Percentiles rank a stretch among this genome's conserved stretches.
Evolutionary conservation across 1,140 invertebrate species (phyloP).

Genomic region (Brachionus sp.): DNA sequence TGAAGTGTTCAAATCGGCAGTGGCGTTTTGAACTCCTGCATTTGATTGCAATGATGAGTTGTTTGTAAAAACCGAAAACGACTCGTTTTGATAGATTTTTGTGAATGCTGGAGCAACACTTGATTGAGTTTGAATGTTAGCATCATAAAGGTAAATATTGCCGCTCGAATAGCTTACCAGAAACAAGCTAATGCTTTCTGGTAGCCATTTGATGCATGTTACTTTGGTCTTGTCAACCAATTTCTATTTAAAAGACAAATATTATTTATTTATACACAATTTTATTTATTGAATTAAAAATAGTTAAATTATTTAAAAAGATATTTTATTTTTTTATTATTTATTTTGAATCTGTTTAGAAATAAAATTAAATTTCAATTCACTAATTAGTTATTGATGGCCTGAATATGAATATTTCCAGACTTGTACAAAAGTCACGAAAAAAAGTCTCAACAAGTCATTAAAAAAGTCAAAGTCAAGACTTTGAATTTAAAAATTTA

Average conservation of each 20-base stretch:
- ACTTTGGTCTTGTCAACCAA: conserved; percentile 96
- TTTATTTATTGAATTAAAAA: too few relatives aligned
- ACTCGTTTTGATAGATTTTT: conserved; percentile 36
- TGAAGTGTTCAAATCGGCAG: neutral
- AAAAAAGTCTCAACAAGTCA: too few relatives aligned
- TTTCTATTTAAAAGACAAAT: conserved; percentile 70
- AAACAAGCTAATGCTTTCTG: conserved; percentile 85
- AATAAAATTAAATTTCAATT: too few relatives aligned
- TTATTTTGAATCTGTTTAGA: too few relatives aligned
- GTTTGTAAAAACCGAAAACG: conserved; percentile 31
- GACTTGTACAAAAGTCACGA: too few relatives aligned
- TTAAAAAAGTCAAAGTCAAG: too few relatives aligned
- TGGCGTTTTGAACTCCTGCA: neutral
- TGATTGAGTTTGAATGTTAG: conserved; percentile 73
- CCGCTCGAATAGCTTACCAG: conserved; percentile 89
- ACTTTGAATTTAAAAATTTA: too few relatives aligned
- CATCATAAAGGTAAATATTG: conserved; percentile 95
- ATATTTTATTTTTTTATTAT: neutral
- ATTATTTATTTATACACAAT: too few relatives aligned
- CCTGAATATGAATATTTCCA: too few relatives aligned
- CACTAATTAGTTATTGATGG: too few relatives aligned
- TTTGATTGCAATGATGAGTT: neutral
- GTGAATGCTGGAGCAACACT: conserved; percentile 52
- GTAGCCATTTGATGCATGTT: conserved; percentile 97
- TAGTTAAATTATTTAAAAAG: neutral